Conservation (phyloP, 2,797 vertebrate genomes). For the Pristis pectinata region DNA sequence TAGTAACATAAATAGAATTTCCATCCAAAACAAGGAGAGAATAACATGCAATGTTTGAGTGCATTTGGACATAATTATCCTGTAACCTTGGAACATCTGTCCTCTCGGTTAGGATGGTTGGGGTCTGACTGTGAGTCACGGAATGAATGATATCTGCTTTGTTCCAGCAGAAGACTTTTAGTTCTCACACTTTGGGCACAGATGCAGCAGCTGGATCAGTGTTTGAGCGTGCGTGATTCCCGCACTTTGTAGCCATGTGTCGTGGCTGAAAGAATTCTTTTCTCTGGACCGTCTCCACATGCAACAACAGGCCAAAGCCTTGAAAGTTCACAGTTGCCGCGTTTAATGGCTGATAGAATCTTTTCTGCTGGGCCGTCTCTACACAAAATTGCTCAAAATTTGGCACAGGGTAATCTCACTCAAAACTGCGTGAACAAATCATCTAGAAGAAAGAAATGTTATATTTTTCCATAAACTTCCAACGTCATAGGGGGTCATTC, state of each 20-base stretch:
- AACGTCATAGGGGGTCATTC: not conserved
- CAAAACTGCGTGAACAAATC: not conserved
- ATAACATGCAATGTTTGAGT: slow-evolving; percentile 15
- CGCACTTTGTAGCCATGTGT: not conserved
- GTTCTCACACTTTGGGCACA: not conserved
- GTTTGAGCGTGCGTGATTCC: not conserved
- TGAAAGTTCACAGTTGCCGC: not conserved
- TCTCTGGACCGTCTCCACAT: slow-evolving; percentile 13
- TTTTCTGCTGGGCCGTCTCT: not conserved
- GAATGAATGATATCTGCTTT: not conserved
- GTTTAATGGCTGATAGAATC: not conserved
- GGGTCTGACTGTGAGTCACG: not conserved
- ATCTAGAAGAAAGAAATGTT: not conserved
- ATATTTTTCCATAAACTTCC: not conserved
- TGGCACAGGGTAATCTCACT: not conserved
- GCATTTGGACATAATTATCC: slow-evolving; percentile 17
- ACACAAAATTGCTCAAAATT: not conserved
- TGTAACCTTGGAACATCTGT: slow-evolving; percentile 16
- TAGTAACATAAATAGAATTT: not conserved
- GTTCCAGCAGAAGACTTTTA: not conserved
- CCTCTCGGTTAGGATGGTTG: not conserved
- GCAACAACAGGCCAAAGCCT: not conserved
- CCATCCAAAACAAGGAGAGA: slow-evolving; percentile 26
- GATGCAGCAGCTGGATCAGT: not conserved
- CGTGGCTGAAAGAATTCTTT: not conserved